phyloP scores from a whole-genome alignment of 2,888 invertebrate species.

The Tupiocoris notatus region DNA sequence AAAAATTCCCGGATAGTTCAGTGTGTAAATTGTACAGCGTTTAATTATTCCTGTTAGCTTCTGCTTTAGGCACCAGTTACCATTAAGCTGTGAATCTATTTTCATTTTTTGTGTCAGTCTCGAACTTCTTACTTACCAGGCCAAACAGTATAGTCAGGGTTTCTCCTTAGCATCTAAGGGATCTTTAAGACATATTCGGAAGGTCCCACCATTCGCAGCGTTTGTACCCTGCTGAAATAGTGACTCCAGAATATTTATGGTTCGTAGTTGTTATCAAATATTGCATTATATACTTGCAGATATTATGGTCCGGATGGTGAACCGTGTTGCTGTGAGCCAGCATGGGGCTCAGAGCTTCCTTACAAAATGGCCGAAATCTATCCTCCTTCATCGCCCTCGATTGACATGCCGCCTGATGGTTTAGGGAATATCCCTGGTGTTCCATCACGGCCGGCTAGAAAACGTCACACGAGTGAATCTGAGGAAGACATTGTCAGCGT shows the following conservation, averaged over 20 bases:
- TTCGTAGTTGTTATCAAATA: not conserved
- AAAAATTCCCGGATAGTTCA: too few species aligned
- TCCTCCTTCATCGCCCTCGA: conserved; percentile 1
- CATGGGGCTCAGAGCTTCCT: conserved; percentile 36
- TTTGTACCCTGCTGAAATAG: too few species aligned
- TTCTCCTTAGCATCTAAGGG: too few species aligned
- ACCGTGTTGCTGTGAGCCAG: conserved; percentile 47
- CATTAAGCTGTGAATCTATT: too few species aligned
- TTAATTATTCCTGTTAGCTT: too few species aligned
- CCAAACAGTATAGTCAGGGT: too few species aligned
- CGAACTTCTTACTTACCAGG: too few species aligned
- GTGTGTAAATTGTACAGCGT: too few species aligned
- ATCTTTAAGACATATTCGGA: too few species aligned
- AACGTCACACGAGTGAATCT: conserved; percentile 41
- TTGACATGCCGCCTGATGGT: conserved; percentile 36
- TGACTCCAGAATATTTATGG: not conserved
- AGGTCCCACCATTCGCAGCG: too few species aligned
- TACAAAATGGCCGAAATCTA: conserved; percentile 42
- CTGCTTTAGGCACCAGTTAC: too few species aligned
- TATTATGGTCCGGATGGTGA: conserved; percentile 38
- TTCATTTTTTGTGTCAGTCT: too few species aligned
- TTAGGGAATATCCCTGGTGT: conserved; percentile 45
- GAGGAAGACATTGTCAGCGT: conserved; percentile 48
- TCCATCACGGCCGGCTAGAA: conserved; percentile 43
- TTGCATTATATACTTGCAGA: conserved; percentile 22